phyloP scores from a whole-genome alignment of 1,140 invertebrate species.

The Drosophila nannoptera region DNA sequence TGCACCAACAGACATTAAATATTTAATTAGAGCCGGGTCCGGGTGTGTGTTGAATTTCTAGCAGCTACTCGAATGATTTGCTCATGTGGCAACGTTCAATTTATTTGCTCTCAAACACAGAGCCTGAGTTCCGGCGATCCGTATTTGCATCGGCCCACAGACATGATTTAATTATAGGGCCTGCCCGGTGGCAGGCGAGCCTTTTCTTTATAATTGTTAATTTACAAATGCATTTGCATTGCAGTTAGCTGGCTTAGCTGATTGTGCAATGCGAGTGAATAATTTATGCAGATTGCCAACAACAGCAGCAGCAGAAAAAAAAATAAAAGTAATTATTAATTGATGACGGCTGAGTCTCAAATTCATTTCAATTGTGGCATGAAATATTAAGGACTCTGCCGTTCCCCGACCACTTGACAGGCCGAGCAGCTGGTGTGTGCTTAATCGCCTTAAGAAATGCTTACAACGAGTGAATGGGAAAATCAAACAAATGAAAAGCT shows the following conservation, averaged over 20 bases:
- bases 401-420: not conserved
- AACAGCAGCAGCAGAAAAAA: not conserved
- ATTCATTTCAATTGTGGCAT: not conserved
- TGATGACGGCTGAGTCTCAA: not conserved
- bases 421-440: conserved; percentile 19
- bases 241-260: conserved; percentile 33
- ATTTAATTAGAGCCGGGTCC: conserved; percentile 48
- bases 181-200: conserved; percentile 31
- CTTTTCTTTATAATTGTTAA: conserved; percentile 20
- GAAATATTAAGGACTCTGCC: not conserved
- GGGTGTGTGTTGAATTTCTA: conserved; percentile 25
- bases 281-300: conserved; percentile 35
- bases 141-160: conserved; percentile 48
- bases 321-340: conserved; percentile 3
- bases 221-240: conserved; percentile 31
- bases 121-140: conserved; percentile 45
- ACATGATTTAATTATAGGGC: conserved; percentile 45
- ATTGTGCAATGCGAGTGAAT: conserved; percentile 38
- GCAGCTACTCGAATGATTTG: conserved; percentile 69
- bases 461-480: conserved; percentile 8
- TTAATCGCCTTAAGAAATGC: conserved; percentile 50
- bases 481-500: conserved; percentile 14
- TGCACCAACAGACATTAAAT: conserved; percentile 47
- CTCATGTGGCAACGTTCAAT: conserved; percentile 53
- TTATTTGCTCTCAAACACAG: conserved; percentile 47